These are phyloP conservation scores for Zeus faber DNA, from an alignment of 2,113 vertebrate genomes.

Conservation along the genomic window DNA sequence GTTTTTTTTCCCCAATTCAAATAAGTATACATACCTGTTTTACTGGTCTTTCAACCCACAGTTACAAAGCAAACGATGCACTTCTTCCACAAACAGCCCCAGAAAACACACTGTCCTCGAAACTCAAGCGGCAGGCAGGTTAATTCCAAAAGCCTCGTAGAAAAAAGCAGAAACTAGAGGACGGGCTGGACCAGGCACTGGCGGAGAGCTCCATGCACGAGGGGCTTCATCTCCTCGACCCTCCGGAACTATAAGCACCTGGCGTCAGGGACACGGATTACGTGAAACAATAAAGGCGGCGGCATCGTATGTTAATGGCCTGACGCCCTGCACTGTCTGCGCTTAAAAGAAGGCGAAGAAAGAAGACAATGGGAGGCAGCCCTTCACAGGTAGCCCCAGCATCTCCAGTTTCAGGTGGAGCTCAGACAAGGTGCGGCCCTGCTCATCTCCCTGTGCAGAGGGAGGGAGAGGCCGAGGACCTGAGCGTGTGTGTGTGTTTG, in stretches of 20 bases:
- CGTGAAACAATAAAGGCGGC: slow-evolving; percentile 62
- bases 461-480: slow-evolving; percentile 37
- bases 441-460: slow-evolving; percentile 57
- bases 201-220: slow-evolving; percentile 17
- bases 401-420: slow-evolving; percentile 74
- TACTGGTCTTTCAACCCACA: slow-evolving; percentile 23
- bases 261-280: slow-evolving; percentile 51
- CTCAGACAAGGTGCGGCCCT: slow-evolving; percentile 63
- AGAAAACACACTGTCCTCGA: slow-evolving; percentile 31
- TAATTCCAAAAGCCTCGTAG: slow-evolving; percentile 57
- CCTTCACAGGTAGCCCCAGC: slow-evolving; percentile 68
- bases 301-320: slow-evolving; percentile 65
- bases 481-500: slow-evolving; percentile 27
- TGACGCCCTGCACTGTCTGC: slow-evolving; percentile 60
- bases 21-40: slow-evolving; percentile 55
- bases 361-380: slow-evolving; percentile 66
- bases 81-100: slow-evolving; percentile 22
- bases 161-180: slow-evolving; percentile 43
- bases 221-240: slow-evolving; percentile 70
- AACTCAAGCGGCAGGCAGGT: slow-evolving; percentile 35
- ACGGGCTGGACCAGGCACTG: slow-evolving; percentile 46
- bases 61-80: slow-evolving; percentile 11
- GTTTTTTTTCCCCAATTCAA: too few relatives aligned
- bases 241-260: slow-evolving; percentile 65
- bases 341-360: slow-evolving; percentile 54